Evolutionary conservation across 1,140 invertebrate genomes (phyloP).

Genomic region (Glossosoma conforme): DNA sequence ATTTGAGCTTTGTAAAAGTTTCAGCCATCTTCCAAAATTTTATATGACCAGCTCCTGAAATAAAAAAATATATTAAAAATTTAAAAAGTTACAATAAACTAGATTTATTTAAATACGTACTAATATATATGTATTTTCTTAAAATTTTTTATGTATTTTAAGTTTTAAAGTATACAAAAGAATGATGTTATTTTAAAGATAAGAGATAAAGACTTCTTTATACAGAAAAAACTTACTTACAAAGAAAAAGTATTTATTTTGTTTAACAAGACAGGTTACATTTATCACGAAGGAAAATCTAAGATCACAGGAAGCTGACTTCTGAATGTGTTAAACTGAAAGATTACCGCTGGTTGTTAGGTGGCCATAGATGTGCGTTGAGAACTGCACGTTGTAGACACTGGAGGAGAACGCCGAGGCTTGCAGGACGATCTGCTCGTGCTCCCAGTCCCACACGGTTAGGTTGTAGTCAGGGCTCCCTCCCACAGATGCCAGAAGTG

Average conservation of each 20-base stretch:
- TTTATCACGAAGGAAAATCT: too few relatives aligned
- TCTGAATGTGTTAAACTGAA: too few relatives aligned
- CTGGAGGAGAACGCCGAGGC: constrained; percentile 76
- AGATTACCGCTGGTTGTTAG: constrained; percentile 71
- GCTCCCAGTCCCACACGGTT: constrained; percentile 84
- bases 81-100: too few relatives aligned
- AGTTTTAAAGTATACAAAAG: neutral
- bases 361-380: constrained; percentile 67
- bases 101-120: neutral
- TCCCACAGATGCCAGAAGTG: constrained; percentile 75
- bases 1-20: constrained; percentile 86
- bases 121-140: neutral
- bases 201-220: too few relatives aligned
- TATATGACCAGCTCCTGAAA: constrained; percentile 63
- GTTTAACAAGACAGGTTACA: too few relatives aligned
- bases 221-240: neutral
- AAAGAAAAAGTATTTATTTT: too few relatives aligned
- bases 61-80: too few relatives aligned
- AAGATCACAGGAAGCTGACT: too few relatives aligned
- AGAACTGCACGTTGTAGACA: constrained; percentile 75
- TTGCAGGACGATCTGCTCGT: constrained; percentile 65
- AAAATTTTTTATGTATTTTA: neutral
- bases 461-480: constrained; percentile 80
- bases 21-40: constrained; percentile 90
- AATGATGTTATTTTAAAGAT: too few relatives aligned